Evolutionary conservation across 2,888 invertebrate species (phyloP), one percentile per base, ranked within the genome.

Genomic region (Silvanus unidentatus): DNA sequence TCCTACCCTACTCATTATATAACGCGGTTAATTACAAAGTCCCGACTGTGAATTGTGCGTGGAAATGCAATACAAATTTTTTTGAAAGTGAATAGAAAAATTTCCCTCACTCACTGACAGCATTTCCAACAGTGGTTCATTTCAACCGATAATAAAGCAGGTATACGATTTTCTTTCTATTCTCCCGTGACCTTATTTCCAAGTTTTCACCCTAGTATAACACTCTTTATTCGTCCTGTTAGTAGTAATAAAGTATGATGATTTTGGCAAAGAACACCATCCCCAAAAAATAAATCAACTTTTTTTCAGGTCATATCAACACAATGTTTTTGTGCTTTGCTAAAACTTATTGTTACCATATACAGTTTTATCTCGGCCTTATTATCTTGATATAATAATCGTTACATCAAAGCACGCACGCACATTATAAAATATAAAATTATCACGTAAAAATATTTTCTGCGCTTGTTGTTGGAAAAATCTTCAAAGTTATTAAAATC

Each of bases 381-480:
- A 35, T 39, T 35, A 50, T 53, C 48, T 43, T 39, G 49, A 53
- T 49, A 34, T 36, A 43, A 53, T 53, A 43, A 53, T 53, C 47
- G 43, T 43, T n/a, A 40, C 11, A 16, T 15, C 34, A 15, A 8
- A 38, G 42, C 57, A 59, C 58, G 57, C 57, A 53, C 49, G 45
- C 22, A 14, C 22, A 39, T 52, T 43, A 55, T 55, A 52, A 59
- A 57, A 52, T 52, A 55, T 52, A 48, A 53, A 52, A 50, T 55
- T 54, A 55, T 50, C 52, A 51, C 54, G 50, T 46, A 50, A 55
- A 53, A n/a, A n/a, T n/a, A 37, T 37, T 37, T 37, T 13, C 14
- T 9, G 14, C 37, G 37, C 37, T 37, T 12, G 32, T 48, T 49
- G 48, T 50, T 44, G 49, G 48, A 51, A 48, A 50, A 52, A 48